phyloP scores from a whole-genome alignment of 2,797 vertebrate genomes.

The Onychomys leucogaster region DNA sequence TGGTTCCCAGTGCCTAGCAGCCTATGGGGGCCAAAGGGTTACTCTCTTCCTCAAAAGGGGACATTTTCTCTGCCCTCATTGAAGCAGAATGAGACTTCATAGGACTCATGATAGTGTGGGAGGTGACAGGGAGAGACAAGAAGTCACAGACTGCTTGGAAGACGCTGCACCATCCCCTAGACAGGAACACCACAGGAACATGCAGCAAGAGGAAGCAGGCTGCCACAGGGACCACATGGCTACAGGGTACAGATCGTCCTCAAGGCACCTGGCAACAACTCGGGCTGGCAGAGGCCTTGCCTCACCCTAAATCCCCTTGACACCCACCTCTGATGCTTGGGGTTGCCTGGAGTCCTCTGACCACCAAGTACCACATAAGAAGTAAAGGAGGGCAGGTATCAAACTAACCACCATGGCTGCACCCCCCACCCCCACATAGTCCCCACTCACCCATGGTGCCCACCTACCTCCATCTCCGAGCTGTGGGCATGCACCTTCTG shows the following conservation, averaged over 20 bases:
- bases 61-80: not conserved
- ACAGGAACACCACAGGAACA: not conserved
- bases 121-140: not conserved
- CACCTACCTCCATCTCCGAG: slow-evolving; percentile 94
- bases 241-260: not conserved
- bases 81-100: not conserved
- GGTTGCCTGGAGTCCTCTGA: not conserved
- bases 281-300: not conserved
- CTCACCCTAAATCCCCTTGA: not conserved
- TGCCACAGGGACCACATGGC: not conserved
- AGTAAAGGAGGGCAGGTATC: not conserved
- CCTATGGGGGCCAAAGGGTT: not conserved
- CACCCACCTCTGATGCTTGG: not conserved
- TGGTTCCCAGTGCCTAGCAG: not conserved
- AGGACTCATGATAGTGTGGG: not conserved
- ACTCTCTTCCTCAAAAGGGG: not conserved
- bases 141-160: not conserved
- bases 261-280: not conserved
- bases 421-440: fast-evolving
- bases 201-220: not conserved
- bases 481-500: slow-evolving; percentile 93
- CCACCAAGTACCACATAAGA: not conserved
- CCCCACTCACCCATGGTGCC: fast-evolving
- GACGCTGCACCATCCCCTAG: not conserved
- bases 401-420: not conserved